phyloP scores from a whole-genome alignment of 2,113 vertebrate genomes.

The Phoenicopterus ruber region DNA sequence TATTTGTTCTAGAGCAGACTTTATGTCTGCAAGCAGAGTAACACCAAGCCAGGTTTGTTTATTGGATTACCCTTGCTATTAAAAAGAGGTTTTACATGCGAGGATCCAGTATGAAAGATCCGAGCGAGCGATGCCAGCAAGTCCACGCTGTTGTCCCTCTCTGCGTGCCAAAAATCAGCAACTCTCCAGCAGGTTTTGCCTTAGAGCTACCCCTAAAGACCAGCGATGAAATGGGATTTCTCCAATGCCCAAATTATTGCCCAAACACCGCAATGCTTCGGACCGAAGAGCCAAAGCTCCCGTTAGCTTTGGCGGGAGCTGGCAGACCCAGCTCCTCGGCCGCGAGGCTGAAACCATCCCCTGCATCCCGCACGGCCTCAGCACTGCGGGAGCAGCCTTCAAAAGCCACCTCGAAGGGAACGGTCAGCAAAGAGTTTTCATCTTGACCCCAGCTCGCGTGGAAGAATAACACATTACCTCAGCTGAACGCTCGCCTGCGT shows the following conservation, averaged over 20 bases:
- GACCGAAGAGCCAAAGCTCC: not conserved
- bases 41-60: not conserved
- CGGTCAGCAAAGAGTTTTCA: not conserved
- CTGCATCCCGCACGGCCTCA: not conserved
- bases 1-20: too few relatives aligned
- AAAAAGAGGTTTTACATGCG: not conserved
- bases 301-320: not conserved
- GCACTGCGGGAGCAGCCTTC: not conserved
- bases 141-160: not conserved
- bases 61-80: not conserved
- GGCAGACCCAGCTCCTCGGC: not conserved
- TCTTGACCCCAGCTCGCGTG: not conserved
- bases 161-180: fast-evolving
- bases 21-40: not conserved
- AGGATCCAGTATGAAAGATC: not conserved
- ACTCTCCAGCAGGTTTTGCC: not conserved
- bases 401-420: not conserved
- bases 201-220: not conserved
- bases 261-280: fast-evolving
- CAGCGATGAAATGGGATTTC: not conserved
- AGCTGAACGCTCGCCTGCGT: not conserved
- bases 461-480: not conserved
- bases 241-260: not conserved
- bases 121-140: not conserved
- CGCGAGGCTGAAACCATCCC: fast-evolving